Evolutionary conservation across 2,113 vertebrate species (phyloP), one percentile per base, ranked within the genome.

Genomic region (Eurystomus gularis): DNA sequence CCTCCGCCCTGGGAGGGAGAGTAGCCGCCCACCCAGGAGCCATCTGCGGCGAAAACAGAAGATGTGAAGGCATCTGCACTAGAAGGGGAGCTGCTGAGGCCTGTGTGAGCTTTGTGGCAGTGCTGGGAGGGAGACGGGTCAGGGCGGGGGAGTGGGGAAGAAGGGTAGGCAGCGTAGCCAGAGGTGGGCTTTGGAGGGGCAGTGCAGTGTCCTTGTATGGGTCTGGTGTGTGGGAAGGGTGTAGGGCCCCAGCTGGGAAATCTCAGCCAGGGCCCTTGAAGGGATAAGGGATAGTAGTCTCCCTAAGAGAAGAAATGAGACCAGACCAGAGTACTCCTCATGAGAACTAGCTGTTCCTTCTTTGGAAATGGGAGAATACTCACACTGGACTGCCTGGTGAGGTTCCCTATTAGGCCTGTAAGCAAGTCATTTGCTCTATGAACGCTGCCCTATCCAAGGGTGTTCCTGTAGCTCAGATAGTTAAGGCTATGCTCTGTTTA

Each of bases 11-110:
- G 3, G 31, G 44, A 10, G 7, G 15, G 21, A 39, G 10, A 62
- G 28, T 6, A 49, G n/a, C 35, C 46, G 3, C 3, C 4, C 2
- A 26, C 3, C 4, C 2, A 26, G 64, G 46, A 26, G 2, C 29
- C 2, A 4, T 35, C 11, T 18, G 33, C 40, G 17, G 35, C 25
- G 20, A 72, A 13, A 8, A 8, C 6, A 10, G 54, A 61, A 6
- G 2, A 1, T 23, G 1, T 3, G 2, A 15, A 72, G 7, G 7
- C 19, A 8, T 2, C 15, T 39, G 19, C 17, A 33, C 5, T 2
- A 23, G 42, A 40, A 49, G 17, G 4, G 11, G 21, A 33, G 17
- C 17, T 49, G 28, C 13, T 44, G 9, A 1, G 29, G 23, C 10
- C 23, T 1, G 0, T 4, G 10, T 13, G 39, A 28, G 17, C 21